phyloP scores from a whole-genome alignment of 64 coral and sea anemone genomes.

The Montipora capricornis region DNA sequence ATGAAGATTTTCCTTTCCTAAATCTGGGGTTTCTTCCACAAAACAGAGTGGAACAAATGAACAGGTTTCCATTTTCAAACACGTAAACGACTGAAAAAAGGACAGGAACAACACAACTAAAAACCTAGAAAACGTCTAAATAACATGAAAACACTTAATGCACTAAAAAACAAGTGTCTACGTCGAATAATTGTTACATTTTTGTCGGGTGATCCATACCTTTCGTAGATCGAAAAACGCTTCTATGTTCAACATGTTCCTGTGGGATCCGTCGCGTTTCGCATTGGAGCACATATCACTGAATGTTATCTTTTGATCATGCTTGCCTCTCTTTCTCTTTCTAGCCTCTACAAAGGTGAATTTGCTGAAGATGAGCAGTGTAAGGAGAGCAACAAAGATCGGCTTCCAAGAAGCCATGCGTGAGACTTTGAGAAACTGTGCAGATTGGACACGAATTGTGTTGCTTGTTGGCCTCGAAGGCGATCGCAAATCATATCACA shows the following conservation, averaged over 20 bases:
- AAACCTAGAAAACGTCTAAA: neutral
- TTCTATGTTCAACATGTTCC: conserved; percentile 16
- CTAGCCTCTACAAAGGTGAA: neutral
- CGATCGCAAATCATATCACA: neutral
- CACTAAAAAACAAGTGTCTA: neutral
- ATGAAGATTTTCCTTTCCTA: conserved; percentile 3
- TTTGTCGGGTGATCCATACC: neutral
- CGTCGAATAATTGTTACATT: neutral
- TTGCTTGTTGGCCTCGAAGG: neutral
- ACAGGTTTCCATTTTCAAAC: conserved; percentile 38
- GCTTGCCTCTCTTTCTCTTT: neutral
- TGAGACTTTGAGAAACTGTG: neutral
- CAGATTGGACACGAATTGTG: too few relatives aligned
- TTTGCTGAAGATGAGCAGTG: neutral
- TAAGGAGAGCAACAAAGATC: neutral
- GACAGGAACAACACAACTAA: neutral
- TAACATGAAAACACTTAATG: neutral
- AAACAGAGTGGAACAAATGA: conserved; percentile 14
- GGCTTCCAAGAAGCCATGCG: neutral
- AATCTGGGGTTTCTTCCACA: conserved; percentile 35
- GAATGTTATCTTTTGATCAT: neutral
- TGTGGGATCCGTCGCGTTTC: neutral
- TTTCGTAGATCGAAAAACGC: conserved; percentile 38
- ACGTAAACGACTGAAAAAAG: conserved; percentile 21
- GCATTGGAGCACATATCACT: neutral